Evolutionary conservation across 2,888 invertebrate species (phyloP), one percentile per base, ranked within the genome.

Genomic region (Acleris emargana): DNA sequence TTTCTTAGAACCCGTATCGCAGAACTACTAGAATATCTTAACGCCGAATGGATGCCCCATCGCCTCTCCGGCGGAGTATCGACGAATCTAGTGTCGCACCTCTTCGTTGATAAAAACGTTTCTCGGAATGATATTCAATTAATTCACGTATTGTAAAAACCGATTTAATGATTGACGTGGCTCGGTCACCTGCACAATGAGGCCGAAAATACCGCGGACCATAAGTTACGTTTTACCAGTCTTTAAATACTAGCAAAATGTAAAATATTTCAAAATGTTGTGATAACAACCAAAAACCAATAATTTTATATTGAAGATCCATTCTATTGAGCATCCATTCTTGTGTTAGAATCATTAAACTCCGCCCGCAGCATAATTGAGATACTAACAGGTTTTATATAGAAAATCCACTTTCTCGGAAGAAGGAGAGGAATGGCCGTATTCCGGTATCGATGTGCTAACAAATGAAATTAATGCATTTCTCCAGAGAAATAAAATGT

Each of bases 391-490:
- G 80, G 82, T 83, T 84, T 84, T 84, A 81, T 79, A 80, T 82
- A 84, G 83, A 83, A 85, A 85, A 88, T 87, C 82, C 78, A 84
- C 83, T 87, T 84, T 80, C 75, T 75, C 76, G 70, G 72, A 74
- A 73, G 79, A 79, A 78, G 80, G 77, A 81, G 81, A 79, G 79
- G 82, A 79, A 78, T 66, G 76, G 75, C 75, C 79, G 78, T 81
- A 82, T 83, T 80, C 83, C 84, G 81, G 83, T 82, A 83, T 82
- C 88, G 86, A 87, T 88, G 85, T 82, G 86, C 84, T 84, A 85
- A 86, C 87, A 89, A 91, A 91, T 91, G 87, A 91, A 90, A 90
- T 91, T 91, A 91, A 89, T 89, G 88, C 89, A 89, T 88, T 86
- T 81, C 91, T 88, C 91, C 72, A 73, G 91, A 88, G 91, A 87